These are phyloP conservation scores for Marronus borbonicus DNA, from an alignment of 2,888 invertebrate genomes.

Conservation along the genomic window DNA sequence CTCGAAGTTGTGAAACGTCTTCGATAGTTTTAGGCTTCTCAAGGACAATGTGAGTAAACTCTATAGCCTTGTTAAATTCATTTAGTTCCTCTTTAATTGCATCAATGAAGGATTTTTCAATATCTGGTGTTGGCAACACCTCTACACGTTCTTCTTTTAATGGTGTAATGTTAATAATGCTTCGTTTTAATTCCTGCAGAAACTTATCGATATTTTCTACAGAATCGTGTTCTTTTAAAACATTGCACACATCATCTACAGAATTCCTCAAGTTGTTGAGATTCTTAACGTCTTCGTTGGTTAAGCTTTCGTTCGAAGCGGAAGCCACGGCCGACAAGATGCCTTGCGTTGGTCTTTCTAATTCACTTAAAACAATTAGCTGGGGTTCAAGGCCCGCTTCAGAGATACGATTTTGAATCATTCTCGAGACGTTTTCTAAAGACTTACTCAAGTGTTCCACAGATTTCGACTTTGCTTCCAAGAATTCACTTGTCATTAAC, in stretches of 20 bases:
- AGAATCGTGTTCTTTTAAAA: slow-evolving; percentile 51
- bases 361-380: slow-evolving; percentile 60
- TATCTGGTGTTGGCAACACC: slow-evolving; percentile 6
- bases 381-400: slow-evolving; percentile 54
- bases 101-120: slow-evolving; percentile 56
- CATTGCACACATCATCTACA: slow-evolving; percentile 58
- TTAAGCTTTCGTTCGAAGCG: slow-evolving; percentile 52
- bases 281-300: slow-evolving; percentile 58
- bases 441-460: slow-evolving; percentile 52
- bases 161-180: slow-evolving; percentile 48
- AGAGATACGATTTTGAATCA: slow-evolving; percentile 55
- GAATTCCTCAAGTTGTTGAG: slow-evolving; percentile 60
- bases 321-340: slow-evolving; percentile 58
- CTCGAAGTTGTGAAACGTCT: slow-evolving; percentile 60
- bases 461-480: slow-evolving; percentile 42
- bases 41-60: slow-evolving; percentile 60
- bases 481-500: slow-evolving; percentile 41
- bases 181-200: slow-evolving; percentile 58
- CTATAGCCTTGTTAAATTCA: slow-evolving; percentile 61
- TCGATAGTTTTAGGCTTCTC: slow-evolving; percentile 59
- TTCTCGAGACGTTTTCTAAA: slow-evolving; percentile 57
- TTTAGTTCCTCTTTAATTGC: slow-evolving; percentile 58
- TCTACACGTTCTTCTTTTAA: slow-evolving; percentile 46
- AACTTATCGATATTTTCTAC: slow-evolving; percentile 58
- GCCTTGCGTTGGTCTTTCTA: slow-evolving; percentile 63